Percentiles rank a stretch among this genome's conserved stretches.
Evolutionary conservation across 1,140 invertebrate species (phyloP).

Genomic region (Anagrus nilaparvatae): DNA sequence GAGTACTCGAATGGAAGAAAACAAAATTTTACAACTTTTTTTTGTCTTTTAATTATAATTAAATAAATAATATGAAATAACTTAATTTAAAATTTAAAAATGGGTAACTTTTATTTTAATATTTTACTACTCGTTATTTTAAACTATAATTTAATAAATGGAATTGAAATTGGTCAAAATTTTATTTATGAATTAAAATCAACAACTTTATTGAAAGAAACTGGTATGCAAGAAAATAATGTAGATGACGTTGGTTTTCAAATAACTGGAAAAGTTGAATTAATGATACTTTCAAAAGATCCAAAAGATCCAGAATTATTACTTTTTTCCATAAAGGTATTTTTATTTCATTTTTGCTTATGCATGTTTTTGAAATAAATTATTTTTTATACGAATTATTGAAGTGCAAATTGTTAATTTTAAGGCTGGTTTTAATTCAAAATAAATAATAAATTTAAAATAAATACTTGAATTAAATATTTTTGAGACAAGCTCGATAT

Average conservation of each 20-base stretch:
- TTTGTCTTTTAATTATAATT: too few species aligned
- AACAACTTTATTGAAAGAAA: conserved; percentile 45
- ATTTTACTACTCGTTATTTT: too few species aligned
- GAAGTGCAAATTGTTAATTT: not conserved
- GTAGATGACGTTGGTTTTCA: conserved; percentile 51
- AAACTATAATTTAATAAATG: too few species aligned
- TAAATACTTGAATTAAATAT: not conserved
- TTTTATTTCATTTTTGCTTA: conserved; percentile 6
- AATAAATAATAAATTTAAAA: not conserved
- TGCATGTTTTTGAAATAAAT: not conserved
- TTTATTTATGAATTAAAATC: conserved; percentile 40
- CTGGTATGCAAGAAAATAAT: conserved; percentile 18
- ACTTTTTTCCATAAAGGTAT: conserved; percentile 39
- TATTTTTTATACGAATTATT: not conserved
- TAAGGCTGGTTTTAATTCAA: conserved; percentile 11
- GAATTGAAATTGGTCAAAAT: conserved; percentile 26
- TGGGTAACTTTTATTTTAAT: too few species aligned
- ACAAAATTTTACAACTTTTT: too few species aligned
- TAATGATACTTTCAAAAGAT: conserved; percentile 45
- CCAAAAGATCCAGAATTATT: conserved; percentile 33
- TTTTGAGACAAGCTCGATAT: not conserved
- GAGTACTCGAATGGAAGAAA: too few species aligned
- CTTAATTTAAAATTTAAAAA: too few species aligned
- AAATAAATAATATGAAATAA: too few species aligned
- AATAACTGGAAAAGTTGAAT: conserved; percentile 38